Evolutionary conservation across 1,140 invertebrate species (phyloP).

Genomic region (Brachionus koreanus): DNA sequence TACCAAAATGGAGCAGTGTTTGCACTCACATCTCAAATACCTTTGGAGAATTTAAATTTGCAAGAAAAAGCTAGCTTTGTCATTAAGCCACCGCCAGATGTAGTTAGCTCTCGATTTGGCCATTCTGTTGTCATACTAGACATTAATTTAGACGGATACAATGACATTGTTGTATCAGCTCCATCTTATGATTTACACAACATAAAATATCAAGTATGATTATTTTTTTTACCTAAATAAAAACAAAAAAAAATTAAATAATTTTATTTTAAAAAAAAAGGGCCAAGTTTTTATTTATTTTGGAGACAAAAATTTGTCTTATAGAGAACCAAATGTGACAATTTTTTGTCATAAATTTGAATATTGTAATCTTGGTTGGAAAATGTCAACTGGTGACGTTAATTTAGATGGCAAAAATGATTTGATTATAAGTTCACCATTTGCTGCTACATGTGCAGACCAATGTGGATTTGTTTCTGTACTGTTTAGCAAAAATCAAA

Average conservation of each 20-base stretch:
- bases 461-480: conserved; percentile 49
- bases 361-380: conserved; percentile 51
- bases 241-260: not conserved
- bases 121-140: conserved; percentile 47
- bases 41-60: not conserved
- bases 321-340: conserved; percentile 45
- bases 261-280: conserved; percentile 28
- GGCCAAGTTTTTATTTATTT: conserved; percentile 47
- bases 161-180: conserved; percentile 49
- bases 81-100: conserved; percentile 10
- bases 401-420: conserved; percentile 49
- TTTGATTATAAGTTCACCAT: conserved; percentile 50
- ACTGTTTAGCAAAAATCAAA: conserved; percentile 46
- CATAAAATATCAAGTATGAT: conserved; percentile 22
- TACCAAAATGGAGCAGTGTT: conserved; percentile 32
- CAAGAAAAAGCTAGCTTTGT: not conserved
- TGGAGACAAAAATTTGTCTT: conserved; percentile 39
- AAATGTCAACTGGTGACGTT: conserved; percentile 48
- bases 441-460: conserved; percentile 47
- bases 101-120: not conserved
- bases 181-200: conserved; percentile 45
- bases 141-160: conserved; percentile 50
- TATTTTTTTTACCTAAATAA: not conserved
- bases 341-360: conserved; percentile 47
- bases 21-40: not conserved